Percentiles rank a stretch among this genome's conserved stretches.
Evolutionary conservation across 2,113 vertebrate genomes (phyloP).

Genomic region (Pteropus alecto): DNA sequence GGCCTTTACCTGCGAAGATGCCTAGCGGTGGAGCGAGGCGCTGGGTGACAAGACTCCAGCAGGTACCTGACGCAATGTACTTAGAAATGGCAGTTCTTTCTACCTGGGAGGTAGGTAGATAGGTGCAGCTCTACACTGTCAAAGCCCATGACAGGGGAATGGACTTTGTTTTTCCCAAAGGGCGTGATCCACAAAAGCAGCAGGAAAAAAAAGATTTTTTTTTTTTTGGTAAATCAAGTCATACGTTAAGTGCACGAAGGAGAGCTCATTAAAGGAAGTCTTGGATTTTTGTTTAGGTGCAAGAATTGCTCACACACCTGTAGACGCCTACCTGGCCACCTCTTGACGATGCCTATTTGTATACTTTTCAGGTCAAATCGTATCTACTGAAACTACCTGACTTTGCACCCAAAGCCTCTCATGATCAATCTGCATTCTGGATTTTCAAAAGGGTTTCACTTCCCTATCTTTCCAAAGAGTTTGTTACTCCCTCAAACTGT

Average conservation of each 20-base stretch:
- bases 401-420: background rate
- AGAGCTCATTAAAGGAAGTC: background rate
- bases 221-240: background rate
- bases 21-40: accelerated
- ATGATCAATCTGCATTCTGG: background rate
- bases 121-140: background rate
- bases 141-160: background rate
- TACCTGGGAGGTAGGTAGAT: background rate
- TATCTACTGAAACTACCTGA: background rate
- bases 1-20: background rate
- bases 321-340: background rate
- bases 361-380: background rate
- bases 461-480: background rate
- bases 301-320: background rate
- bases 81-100: background rate
- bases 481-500: background rate
- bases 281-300: background rate
- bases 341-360: background rate
- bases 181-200: background rate
- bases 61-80: too few relatives aligned
- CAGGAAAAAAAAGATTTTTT: background rate
- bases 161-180: background rate
- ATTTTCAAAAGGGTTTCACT: background rate
- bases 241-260: background rate
- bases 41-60: background rate